phyloP scores from a whole-genome alignment of 1,140 invertebrate genomes.

The Macrocentrus cingulum region DNA sequence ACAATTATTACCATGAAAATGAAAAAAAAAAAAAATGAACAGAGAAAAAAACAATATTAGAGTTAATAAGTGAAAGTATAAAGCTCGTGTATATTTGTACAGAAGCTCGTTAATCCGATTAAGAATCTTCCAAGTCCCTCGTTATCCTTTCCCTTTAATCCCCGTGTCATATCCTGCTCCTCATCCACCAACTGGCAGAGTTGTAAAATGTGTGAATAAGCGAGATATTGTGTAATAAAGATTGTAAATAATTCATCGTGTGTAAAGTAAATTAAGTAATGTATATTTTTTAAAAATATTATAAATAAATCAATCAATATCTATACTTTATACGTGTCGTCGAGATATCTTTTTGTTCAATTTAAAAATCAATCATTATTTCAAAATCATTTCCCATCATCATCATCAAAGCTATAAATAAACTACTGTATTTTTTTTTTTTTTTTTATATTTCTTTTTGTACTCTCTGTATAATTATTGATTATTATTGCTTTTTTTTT shows the following conservation, averaged over 20 bases:
- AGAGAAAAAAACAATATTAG: neutral
- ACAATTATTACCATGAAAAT: too few species aligned
- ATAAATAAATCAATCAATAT: neutral
- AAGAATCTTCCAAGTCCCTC: neutral
- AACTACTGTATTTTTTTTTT: too few species aligned
- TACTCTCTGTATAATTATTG: too few species aligned
- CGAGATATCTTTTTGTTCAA: neutral
- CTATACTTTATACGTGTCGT: neutral
- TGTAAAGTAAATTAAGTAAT: conserved; percentile 26
- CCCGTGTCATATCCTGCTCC: neutral
- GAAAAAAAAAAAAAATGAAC: neutral
- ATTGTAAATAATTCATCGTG: conserved; percentile 27
- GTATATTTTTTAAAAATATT: conserved; percentile 27
- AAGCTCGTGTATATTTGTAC: conserved; percentile 7
- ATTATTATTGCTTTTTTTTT: too few species aligned
- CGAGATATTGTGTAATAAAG: conserved; percentile 14
- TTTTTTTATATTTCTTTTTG: too few species aligned
- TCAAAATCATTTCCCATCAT: too few species aligned
- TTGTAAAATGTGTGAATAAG: conserved; percentile 29
- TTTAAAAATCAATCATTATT: too few species aligned
- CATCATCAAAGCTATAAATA: too few species aligned
- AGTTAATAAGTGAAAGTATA: neutral
- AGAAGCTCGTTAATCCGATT: neutral
- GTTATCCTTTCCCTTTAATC: neutral
- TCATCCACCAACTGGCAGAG: too few species aligned